Percentiles rank a stretch among this genome's conserved stretches.
These are phyloP conservation scores for Doris montereyensis DNA, from an alignment of 2,888 invertebrate species.

Conservation along the genomic window DNA sequence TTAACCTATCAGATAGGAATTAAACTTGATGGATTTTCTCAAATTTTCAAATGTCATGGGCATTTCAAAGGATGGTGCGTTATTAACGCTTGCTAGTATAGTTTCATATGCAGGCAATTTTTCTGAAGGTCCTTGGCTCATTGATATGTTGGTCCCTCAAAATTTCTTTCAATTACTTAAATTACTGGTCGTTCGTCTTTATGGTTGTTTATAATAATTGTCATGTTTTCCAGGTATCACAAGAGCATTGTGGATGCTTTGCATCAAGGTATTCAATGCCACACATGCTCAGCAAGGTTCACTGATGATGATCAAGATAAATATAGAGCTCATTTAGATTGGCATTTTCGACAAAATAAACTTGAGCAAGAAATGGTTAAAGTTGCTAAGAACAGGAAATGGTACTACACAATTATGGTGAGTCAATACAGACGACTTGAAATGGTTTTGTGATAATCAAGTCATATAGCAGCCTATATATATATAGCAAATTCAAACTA, in stretches of 20 bases:
- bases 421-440: too few relatives aligned
- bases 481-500: neutral
- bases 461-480: neutral
- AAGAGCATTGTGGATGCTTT: conserved; percentile 78
- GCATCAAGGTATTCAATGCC: conserved; percentile 95
- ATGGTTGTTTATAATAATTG: neutral
- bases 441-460: neutral
- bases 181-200: too few relatives aligned
- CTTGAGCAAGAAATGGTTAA: conserved; percentile 86
- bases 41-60: too few relatives aligned
- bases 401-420: conserved; percentile 85
- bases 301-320: conserved; percentile 81
- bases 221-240: conserved; percentile 78
- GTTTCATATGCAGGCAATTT: too few relatives aligned
- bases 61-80: too few relatives aligned
- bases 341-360: conserved; percentile 95
- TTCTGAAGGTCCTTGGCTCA: too few relatives aligned
- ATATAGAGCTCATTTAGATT: conserved; percentile 94
- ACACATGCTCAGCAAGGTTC: conserved; percentile 95
- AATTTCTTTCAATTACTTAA: too few relatives aligned
- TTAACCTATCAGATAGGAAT: too few relatives aligned
- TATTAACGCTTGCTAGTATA: too few relatives aligned
- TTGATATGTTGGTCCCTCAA: too few relatives aligned
- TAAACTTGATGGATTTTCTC: too few relatives aligned
- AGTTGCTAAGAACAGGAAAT: conserved; percentile 86